phyloP scores from a whole-genome alignment of 2,113 vertebrate genomes.

The Dicrurus megarhynchus region DNA sequence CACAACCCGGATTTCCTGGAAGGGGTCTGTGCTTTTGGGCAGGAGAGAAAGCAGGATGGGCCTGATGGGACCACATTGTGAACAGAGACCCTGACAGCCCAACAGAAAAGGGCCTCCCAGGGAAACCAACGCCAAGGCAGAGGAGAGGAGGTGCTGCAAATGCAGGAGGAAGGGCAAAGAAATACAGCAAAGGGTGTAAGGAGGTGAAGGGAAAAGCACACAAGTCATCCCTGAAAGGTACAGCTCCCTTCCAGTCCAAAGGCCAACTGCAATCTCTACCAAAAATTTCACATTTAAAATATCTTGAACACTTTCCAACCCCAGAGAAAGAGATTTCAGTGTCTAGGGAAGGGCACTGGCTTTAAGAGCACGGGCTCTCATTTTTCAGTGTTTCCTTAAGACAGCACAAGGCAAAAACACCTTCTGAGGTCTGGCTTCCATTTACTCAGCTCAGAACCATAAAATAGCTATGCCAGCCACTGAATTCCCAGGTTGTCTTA shows the following conservation, averaged over 20 bases:
- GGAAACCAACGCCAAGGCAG: neutral
- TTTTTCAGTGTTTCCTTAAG: neutral
- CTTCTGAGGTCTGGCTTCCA: neutral
- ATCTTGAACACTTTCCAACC: neutral
- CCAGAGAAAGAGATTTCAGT: neutral
- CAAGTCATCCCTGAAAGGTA: neutral
- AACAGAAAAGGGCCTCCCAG: neutral
- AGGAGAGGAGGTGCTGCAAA: neutral
- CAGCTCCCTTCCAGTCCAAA: neutral
- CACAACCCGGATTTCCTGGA: neutral
- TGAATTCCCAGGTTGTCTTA: neutral
- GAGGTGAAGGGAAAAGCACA: neutral
- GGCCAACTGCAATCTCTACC: neutral
- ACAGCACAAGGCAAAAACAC: neutral
- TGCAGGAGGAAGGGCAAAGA: neutral
- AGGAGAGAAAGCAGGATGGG: neutral
- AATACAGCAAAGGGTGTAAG: neutral
- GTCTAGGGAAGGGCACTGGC: neutral
- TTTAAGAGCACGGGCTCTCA: neutral
- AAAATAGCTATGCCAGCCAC: neutral
- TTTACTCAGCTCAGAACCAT: neutral
- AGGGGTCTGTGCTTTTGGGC: fast-evolving
- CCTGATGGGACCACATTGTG: neutral
- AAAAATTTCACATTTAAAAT: neutral
- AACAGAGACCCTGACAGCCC: neutral